Conservation (phyloP, 35 echinoderm and acorn worm genomes). For the Ophioderma brevispina region DNA sequence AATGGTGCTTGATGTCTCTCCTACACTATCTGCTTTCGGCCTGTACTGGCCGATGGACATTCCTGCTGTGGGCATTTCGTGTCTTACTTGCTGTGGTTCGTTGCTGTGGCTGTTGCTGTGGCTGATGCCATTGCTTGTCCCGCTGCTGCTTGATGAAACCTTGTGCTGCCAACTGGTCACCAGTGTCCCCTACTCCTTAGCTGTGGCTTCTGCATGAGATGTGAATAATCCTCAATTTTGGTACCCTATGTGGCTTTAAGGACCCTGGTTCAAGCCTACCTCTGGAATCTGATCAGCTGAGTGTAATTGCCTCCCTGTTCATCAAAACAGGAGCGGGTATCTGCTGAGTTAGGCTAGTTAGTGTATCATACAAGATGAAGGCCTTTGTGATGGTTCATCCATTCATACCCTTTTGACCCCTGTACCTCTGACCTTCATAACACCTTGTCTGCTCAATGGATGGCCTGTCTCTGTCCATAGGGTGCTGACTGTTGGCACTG, state of each 20-base stretch:
- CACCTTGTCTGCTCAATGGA: too few relatives aligned
- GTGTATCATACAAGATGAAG: not conserved
- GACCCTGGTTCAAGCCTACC: not conserved
- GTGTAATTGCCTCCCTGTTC: not conserved
- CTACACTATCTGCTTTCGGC: not conserved
- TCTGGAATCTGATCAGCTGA: not conserved
- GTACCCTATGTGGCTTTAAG: not conserved
- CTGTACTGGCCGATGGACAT: not conserved
- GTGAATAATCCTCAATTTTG: not conserved
- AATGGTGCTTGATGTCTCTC: not conserved
- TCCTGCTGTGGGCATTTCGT: not conserved
- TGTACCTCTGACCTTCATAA: too few relatives aligned
- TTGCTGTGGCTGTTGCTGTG: not conserved
- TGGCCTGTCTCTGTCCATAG: not conserved
- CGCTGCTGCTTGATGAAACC: not conserved
- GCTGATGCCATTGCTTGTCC: not conserved
- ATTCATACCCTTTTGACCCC: too few relatives aligned
- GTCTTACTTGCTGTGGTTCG: not conserved
- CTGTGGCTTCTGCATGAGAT: not conserved
- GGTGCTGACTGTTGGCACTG: not conserved
- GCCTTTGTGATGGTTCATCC: too few relatives aligned
- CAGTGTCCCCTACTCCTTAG: not conserved
- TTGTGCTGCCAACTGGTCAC: slow-evolving; percentile 9
- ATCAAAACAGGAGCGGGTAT: not conserved
- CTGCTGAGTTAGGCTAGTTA: not conserved